A percentile compares a stretch with the other conserved stretches of the same genome.
Conservation (phyloP, 2,888 invertebrate genomes). For the Xanthostigma xanthostigma region DNA sequence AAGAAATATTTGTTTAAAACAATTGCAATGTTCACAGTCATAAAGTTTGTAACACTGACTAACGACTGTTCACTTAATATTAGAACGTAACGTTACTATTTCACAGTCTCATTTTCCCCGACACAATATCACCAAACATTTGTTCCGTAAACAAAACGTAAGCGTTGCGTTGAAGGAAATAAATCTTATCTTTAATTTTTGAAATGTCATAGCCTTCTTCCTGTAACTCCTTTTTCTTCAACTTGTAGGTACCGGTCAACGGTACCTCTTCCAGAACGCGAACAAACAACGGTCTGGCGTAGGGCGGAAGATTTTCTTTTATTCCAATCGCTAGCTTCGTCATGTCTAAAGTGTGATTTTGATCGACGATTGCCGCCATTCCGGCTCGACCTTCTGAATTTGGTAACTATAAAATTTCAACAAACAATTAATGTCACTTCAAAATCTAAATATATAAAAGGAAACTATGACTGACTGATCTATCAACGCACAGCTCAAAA, state of each 20-base stretch:
- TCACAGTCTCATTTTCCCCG: constrained; percentile 17
- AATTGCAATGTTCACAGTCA: too few relatives aligned
- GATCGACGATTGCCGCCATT: constrained; percentile 81
- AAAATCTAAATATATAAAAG: neutral
- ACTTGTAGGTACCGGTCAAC: constrained; percentile 79
- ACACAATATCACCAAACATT: constrained; percentile 22
- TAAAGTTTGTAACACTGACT: too few relatives aligned
- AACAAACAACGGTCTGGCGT: constrained; percentile 81
- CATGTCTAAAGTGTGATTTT: constrained; percentile 41
- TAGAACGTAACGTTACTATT: too few relatives aligned
- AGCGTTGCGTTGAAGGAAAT: constrained; percentile 33
- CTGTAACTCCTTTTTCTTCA: constrained; percentile 78
- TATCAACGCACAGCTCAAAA: too few relatives aligned
- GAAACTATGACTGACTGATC: too few relatives aligned
- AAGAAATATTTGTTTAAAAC: too few relatives aligned
- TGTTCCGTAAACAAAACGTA: constrained; percentile 20
- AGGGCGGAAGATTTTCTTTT: constrained; percentile 59
- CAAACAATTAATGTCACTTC: neutral
- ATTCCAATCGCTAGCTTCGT: constrained; percentile 45
- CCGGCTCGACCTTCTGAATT: constrained; percentile 77
- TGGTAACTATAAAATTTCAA: constrained; percentile 41
- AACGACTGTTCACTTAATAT: too few relatives aligned
- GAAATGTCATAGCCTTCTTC: constrained; percentile 68
- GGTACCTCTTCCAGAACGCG: constrained; percentile 64
- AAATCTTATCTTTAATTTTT: constrained; percentile 53